Base-by-base conservation (phyloP, 2,113 vertebrate species). In the Thermophis baileyi region DNA sequence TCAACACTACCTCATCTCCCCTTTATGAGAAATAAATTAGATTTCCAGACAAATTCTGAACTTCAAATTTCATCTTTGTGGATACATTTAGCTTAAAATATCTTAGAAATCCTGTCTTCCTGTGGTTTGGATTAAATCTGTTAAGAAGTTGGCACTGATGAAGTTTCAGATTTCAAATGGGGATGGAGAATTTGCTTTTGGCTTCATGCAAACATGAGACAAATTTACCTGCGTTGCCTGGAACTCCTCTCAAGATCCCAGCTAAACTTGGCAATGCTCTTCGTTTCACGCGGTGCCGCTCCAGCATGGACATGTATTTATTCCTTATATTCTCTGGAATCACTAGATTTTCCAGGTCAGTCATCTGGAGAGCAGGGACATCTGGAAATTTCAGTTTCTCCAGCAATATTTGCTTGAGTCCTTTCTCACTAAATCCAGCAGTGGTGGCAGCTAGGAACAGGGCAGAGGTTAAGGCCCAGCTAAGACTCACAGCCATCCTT, bases 221-320 rank as follows among this genome's bases (percentile, higher is more conserved):
- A 90, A 0, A 0, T 95, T 93, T 97, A 99, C 98, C 99, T 98
- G 98, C 94, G 30, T 98, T 98, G 51, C 98, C 98, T 2, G 98
- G 97, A 94, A 98, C 98, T 6, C 98, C 98, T 92, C 98, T 98
- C 93, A 99, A 96, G 94, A 99, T 99, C 91, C 98, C 98, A 1
- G 98, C 98, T 94, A 99, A 95, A 94, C 98, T 99, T 0, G 99
- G 98, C 89, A 98, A 92, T 18, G 98, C 98, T 89, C 98, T 98
- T 53, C 98, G 98, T 91, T 97, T 98, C 95, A 98, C 98, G 94
- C 98, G 97, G 95, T 99, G 98, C 87, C 97, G 97, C 94, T 98
- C 98, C 96, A 99, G 96, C 98, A 99, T 98, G 90, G 98, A 98
- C 69, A 97, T 7, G 94, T 99, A 99, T 86, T 98, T 99, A 94